Conservation (phyloP, 2,113 vertebrate genomes). For the Scytalopus superciliaris region DNA sequence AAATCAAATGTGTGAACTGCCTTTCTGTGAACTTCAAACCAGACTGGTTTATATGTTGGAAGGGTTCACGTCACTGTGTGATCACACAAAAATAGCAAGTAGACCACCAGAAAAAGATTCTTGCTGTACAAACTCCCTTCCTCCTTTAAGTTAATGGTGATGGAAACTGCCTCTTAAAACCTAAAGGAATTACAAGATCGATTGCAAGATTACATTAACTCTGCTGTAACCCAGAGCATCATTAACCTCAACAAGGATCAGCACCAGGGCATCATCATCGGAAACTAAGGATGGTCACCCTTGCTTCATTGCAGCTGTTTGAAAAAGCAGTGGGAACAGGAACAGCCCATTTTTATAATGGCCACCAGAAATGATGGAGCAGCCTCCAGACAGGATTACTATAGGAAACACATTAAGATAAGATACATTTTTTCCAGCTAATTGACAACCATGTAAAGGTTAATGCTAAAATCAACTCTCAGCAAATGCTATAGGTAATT, state of each 20-base stretch:
- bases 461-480: slow-evolving; percentile 11
- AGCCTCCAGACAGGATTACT: neutral
- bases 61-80: neutral
- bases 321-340: neutral
- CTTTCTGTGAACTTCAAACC: neutral
- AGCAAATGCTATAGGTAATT: slow-evolving; percentile 12
- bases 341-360: neutral
- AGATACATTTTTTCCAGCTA: neutral
- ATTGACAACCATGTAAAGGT: slow-evolving; percentile 14
- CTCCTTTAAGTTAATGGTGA: neutral
- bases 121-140: neutral
- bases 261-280: neutral
- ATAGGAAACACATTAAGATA: neutral
- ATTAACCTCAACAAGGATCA: neutral
- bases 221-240: neutral
- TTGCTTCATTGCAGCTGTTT: neutral
- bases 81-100: neutral
- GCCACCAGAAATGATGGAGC: neutral
- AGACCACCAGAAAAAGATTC: neutral
- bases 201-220: neutral
- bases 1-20: neutral
- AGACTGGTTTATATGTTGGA: neutral
- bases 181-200: neutral
- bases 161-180: neutral
- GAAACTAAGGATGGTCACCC: neutral